phyloP scores from a whole-genome alignment of 2,888 invertebrate genomes.

The Nephrotoma guestfalica region DNA sequence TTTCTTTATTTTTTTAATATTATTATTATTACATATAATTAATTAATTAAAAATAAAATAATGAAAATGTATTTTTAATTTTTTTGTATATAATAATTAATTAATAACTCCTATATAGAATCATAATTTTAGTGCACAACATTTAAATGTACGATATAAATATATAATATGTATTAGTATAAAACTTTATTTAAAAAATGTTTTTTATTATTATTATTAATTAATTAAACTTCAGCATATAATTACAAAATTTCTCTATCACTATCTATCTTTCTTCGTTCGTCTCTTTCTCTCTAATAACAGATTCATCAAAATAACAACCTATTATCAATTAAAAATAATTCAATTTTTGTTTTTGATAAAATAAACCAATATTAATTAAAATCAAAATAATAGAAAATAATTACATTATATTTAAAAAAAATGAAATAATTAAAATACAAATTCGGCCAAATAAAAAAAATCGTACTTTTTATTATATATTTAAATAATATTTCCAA shows the following conservation, averaged over 20 bases:
- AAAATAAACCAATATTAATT: neutral
- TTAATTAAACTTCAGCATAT: neutral
- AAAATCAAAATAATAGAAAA: neutral
- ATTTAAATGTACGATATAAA: neutral
- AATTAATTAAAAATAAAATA: neutral
- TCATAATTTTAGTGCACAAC: neutral
- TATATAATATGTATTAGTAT: neutral
- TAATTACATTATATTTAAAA: neutral
- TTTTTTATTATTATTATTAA: neutral
- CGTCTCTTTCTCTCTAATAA: neutral
- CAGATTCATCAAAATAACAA: neutral
- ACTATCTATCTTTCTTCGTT: no score
- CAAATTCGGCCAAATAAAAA: neutral
- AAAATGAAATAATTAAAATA: neutral
- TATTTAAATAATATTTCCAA: neutral
- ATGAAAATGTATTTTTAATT: neutral
- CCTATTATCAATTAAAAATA: neutral
- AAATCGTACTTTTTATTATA: neutral
- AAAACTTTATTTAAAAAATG: neutral
- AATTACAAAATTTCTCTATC: neutral
- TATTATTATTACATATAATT: neutral
- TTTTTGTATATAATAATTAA: neutral
- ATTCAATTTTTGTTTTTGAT: neutral
- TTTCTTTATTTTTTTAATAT: neutral
- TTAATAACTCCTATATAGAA: neutral